Percentiles rank a stretch among this genome's conserved stretches.
phyloP scores from a whole-genome alignment of 2,888 invertebrate genomes.

The Dasysyrphus albostriatus region DNA sequence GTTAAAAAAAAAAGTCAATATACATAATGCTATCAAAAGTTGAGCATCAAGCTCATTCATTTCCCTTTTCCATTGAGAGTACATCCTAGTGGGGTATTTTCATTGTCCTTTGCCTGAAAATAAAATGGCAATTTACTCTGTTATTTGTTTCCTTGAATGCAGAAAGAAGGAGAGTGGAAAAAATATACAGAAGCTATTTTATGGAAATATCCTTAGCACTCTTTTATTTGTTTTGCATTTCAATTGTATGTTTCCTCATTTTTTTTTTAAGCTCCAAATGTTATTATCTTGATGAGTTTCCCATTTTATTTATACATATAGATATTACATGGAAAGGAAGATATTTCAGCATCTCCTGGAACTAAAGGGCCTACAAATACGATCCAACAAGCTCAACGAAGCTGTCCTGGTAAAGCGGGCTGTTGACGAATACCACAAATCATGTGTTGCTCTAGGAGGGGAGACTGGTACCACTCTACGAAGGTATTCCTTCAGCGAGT shows the following conservation, averaged over 20 bases:
- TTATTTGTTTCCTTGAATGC: conserved; percentile 68
- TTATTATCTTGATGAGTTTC: conserved; percentile 43
- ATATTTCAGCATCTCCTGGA: conserved; percentile 97
- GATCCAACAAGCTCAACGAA: conserved; percentile 94
- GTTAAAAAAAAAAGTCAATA: conserved; percentile 62
- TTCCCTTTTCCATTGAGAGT: conserved; percentile 60
- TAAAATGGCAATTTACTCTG: conserved; percentile 74
- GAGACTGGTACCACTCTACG: conserved; percentile 84
- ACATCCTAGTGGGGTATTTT: conserved; percentile 54
- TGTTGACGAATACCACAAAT: conserved; percentile 92
- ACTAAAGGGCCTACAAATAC: conserved; percentile 95
- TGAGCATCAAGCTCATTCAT: conserved; percentile 70
- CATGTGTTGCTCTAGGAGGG: conserved; percentile 87
- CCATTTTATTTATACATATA: conserved; percentile 82
- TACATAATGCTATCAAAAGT: conserved; percentile 62
- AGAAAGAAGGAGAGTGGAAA: conserved; percentile 29
- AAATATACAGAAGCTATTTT: conserved; percentile 53
- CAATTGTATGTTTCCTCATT: conserved; percentile 52
- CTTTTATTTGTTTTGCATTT: conserved; percentile 63
- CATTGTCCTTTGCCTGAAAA: conserved; percentile 72
- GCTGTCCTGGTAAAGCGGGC: conserved; percentile 94
- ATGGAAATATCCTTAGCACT: conserved; percentile 65
- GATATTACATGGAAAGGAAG: conserved; percentile 95
- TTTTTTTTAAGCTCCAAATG: conserved; percentile 47
- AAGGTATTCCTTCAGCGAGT: conserved; percentile 88